These are phyloP conservation scores for Oscheius myriophilus DNA, from an alignment of 2,888 invertebrate genomes.

Conservation along the genomic window DNA sequence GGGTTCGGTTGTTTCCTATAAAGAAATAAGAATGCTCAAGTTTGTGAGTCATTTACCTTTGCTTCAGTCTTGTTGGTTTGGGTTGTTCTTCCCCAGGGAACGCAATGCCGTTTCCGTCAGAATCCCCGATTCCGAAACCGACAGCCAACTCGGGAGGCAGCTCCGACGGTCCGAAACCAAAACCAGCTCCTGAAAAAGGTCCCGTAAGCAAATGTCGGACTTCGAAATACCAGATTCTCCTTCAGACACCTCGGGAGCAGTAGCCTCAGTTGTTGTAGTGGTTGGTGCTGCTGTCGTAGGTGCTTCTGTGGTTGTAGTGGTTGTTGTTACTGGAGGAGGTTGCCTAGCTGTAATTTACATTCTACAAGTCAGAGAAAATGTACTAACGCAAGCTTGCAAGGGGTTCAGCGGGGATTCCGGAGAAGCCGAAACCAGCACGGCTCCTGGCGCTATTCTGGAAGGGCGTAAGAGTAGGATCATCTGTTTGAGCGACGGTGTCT, in stretches of 20 bases:
- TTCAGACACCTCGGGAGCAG: constrained; percentile 7
- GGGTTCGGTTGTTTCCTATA: constrained; percentile 51
- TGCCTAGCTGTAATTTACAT: constrained; percentile 3
- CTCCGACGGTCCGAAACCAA: constrained; percentile 55
- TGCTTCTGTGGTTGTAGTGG: constrained; percentile 28
- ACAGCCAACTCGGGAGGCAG: constrained; percentile 56
- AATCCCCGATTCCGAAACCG: constrained; percentile 50
- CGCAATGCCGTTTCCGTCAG: constrained; percentile 44
- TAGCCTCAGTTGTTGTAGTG: constrained; percentile 43
- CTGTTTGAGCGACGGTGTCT: constrained; percentile 17
- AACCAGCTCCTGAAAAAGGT: constrained; percentile 46
- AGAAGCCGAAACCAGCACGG: constrained; percentile 39
- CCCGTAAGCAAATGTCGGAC: too few relatives aligned
- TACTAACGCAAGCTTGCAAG: constrained; percentile 17
- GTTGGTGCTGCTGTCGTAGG: constrained; percentile 18
- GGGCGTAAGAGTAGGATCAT: constrained; percentile 53
- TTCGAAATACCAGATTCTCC: constrained; percentile 26
- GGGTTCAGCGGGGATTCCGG: constrained; percentile 12
- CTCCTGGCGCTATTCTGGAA: constrained; percentile 55
- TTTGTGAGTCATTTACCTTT: constrained; percentile 34
- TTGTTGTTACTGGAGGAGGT: constrained; percentile 10
- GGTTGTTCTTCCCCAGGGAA: constrained; percentile 40
- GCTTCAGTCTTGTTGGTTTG: constrained; percentile 34
- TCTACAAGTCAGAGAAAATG: background rate
- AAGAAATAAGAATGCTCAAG: constrained; percentile 14